phyloP scores from a whole-genome alignment of 1,140 invertebrate genomes.

The Drosophila auraria region DNA sequence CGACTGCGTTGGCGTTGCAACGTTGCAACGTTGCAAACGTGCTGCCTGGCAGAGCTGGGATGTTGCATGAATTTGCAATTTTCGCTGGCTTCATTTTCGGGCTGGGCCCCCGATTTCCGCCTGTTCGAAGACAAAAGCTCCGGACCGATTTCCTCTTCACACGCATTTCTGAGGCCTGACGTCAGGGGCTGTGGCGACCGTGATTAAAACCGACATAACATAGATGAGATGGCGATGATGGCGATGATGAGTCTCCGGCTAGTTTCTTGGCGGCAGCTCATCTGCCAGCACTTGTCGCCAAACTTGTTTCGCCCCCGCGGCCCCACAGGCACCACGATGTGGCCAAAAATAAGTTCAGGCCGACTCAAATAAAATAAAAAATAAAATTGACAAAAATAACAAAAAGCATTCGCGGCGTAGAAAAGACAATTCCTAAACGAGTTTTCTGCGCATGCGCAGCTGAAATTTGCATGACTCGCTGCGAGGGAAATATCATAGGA shows the following conservation, averaged over 20 bases:
- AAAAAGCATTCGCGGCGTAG: conserved; percentile 16
- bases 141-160: conserved; percentile 35
- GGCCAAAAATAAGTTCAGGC: conserved; percentile 46
- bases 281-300: conserved; percentile 62
- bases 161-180: conserved; percentile 60
- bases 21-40: conserved; percentile 24
- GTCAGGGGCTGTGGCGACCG: conserved; percentile 31
- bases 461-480: conserved; percentile 43
- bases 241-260: conserved; percentile 19
- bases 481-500: conserved; percentile 21
- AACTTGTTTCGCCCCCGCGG: conserved; percentile 67
- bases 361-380: background rate
- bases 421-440: conserved; percentile 32
- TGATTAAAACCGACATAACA: conserved; percentile 8
- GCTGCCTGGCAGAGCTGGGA: background rate
- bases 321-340: conserved; percentile 14
- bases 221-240: background rate
- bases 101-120: conserved; percentile 56
- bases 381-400: conserved; percentile 32
- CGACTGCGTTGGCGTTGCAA: conserved; percentile 42
- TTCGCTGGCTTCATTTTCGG: conserved; percentile 11
- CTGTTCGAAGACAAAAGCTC: conserved; percentile 31
- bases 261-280: conserved; percentile 26
- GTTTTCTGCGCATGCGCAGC: conserved; percentile 53
- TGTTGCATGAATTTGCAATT: conserved; percentile 41